Percentiles rank a stretch among this genome's conserved stretches.
phyloP scores from a whole-genome alignment of 2,797 vertebrate genomes.

The Sparidentex hasta region DNA sequence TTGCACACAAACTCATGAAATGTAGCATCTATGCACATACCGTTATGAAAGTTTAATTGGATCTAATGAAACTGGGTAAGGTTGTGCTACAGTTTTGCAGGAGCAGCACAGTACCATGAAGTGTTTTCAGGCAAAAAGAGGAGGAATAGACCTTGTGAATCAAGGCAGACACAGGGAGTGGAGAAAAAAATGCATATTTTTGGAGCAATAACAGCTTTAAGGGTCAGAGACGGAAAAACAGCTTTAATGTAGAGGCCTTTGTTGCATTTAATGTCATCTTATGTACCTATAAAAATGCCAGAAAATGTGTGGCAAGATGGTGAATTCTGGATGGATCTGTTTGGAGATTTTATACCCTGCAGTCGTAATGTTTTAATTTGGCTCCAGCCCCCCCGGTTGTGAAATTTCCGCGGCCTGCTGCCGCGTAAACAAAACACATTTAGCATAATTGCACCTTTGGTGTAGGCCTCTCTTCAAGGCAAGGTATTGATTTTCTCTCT shows the following conservation, averaged over 20 bases:
- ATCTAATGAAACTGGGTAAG: constrained; percentile 4
- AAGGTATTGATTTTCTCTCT: constrained; percentile 85
- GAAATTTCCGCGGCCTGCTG: constrained; percentile 72
- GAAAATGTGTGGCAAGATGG: constrained; percentile 40
- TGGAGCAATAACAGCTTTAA: constrained; percentile 37
- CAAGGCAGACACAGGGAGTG: not conserved
- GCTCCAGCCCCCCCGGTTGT: constrained; percentile 54
- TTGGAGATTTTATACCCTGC: constrained; percentile 63
- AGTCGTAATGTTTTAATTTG: constrained; percentile 81
- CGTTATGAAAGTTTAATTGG: not conserved
- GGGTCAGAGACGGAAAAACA: constrained; percentile 44
- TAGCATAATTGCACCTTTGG: constrained; percentile 87
- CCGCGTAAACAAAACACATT: constrained; percentile 83
- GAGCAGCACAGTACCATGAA: not conserved
- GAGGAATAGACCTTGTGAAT: constrained; percentile 13
- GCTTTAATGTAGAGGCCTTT: constrained; percentile 46
- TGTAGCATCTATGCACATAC: not conserved
- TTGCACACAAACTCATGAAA: not conserved
- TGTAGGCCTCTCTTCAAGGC: constrained; percentile 79
- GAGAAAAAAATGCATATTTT: constrained; percentile 48
- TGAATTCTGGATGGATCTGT: constrained; percentile 62
- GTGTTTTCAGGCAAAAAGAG: constrained; percentile 5
- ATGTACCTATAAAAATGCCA: constrained; percentile 51
- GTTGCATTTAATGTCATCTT: constrained; percentile 58
- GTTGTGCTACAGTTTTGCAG: not conserved